These are phyloP conservation scores for Tribolium freemani DNA, from an alignment of 2,888 invertebrate genomes.

Conservation along the genomic window DNA sequence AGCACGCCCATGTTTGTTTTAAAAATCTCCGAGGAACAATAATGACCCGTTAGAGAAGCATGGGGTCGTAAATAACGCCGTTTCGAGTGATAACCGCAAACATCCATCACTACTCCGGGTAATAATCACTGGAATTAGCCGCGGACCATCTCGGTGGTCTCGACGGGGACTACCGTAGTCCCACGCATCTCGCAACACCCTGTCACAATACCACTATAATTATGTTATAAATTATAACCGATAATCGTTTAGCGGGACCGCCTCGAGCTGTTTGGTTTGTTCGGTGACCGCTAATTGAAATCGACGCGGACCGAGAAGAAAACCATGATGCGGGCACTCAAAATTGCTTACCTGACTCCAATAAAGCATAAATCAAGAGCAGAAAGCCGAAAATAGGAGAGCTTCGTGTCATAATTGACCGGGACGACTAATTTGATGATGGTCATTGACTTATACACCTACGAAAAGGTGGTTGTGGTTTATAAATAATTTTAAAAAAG, in stretches of 20 bases:
- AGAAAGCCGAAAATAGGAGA: not conserved
- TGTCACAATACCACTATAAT: conserved; percentile 68
- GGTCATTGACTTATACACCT: not conserved
- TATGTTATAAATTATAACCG: conserved; percentile 69
- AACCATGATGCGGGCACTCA: conserved; percentile 30
- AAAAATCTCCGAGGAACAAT: not conserved
- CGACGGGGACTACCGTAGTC: conserved; percentile 67
- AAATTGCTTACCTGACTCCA: not conserved
- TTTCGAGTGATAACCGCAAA: conserved; percentile 53
- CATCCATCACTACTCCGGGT: conserved; percentile 58
- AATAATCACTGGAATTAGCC: conserved; percentile 74
- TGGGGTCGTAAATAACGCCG: conserved; percentile 50
- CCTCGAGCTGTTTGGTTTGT: conserved; percentile 56
- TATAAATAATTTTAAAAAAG: not conserved
- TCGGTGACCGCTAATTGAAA: conserved; percentile 66
- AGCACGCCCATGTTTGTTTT: conserved; percentile 22
- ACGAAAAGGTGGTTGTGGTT: not conserved
- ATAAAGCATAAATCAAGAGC: not conserved
- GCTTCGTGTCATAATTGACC: conserved; percentile 20
- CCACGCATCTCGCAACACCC: conserved; percentile 67
- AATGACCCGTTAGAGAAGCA: conserved; percentile 7
- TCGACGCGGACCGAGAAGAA: conserved; percentile 56
- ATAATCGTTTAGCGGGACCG: conserved; percentile 63
- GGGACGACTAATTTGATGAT: conserved; percentile 5
- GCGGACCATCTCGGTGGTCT: conserved; percentile 61